Evolutionary conservation across 2,797 vertebrate genomes (phyloP).

Genomic region (Hipposideros larvatus): DNA sequence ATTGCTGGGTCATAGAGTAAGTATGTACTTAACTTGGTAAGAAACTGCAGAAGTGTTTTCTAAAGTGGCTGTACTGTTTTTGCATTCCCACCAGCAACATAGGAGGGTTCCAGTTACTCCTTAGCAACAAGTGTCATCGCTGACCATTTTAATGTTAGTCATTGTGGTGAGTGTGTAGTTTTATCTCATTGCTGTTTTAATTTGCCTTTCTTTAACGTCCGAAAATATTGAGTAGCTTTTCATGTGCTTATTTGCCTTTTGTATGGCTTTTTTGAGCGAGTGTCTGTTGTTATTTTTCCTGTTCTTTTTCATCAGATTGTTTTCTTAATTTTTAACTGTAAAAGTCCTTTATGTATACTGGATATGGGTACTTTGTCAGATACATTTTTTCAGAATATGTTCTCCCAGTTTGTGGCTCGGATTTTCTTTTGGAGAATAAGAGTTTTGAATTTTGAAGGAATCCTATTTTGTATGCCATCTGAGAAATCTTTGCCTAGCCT

Average conservation of each 20-base stretch:
- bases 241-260: no score
- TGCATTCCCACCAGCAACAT: no score
- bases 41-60: no score
- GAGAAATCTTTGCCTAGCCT: not conserved
- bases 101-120: no score
- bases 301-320: no score
- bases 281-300: not conserved
- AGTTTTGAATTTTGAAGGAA: conserved; percentile 4
- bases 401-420: not conserved
- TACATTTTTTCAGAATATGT: no score
- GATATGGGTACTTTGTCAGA: no score
- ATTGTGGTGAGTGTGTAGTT: not conserved
- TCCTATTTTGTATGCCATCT: not conserved
- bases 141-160: not conserved
- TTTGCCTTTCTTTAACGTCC: not conserved
- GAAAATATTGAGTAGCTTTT: not conserved
- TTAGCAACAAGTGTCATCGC: not conserved
- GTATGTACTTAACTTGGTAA: not conserved
- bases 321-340: no score
- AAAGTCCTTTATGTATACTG: no score
- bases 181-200: not conserved
- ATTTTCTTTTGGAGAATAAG: not conserved
- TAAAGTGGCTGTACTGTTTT: no score
- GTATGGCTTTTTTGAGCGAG: not conserved
- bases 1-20: not conserved